Evolutionary conservation across 35 echinoderm and acorn worm species (phyloP).

Genomic region (Amphiura filiformis): DNA sequence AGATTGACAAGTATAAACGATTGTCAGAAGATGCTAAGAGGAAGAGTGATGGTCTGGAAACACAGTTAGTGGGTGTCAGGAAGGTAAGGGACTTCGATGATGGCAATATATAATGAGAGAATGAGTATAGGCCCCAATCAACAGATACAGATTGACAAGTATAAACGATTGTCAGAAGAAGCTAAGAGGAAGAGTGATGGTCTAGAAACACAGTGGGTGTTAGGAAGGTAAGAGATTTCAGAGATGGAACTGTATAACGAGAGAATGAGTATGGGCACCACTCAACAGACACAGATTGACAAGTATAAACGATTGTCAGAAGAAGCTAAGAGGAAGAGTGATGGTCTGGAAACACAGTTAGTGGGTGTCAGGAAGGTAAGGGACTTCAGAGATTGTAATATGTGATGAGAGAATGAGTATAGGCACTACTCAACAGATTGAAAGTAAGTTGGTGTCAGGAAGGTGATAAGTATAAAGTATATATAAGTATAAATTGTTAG

Average conservation of each 20-base stretch:
- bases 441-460: not conserved
- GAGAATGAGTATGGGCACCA: conserved; percentile 47
- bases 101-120: too few relatives aligned
- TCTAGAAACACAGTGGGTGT: not conserved
- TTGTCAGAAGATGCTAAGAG: conserved; percentile 82
- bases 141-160: too few relatives aligned
- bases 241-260: conserved; percentile 89
- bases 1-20: conserved; percentile 97
- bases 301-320: conserved; percentile 93
- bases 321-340: conserved; percentile 84
- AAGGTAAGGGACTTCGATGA: conserved; percentile 56
- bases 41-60: conserved; percentile 83
- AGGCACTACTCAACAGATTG: too few relatives aligned
- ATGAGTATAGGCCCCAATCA: too few relatives aligned
- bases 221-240: not conserved
- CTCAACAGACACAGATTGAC: conserved; percentile 90
- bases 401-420: too few relatives aligned
- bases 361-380: conserved; percentile 73
- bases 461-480: conserved; percentile 52
- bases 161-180: too few relatives aligned
- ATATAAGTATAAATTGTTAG: conserved; percentile 91
- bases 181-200: too few relatives aligned
- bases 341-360: conserved; percentile 79
- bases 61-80: conserved; percentile 61
- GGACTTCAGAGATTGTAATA: not conserved